Percentiles rank a stretch among this genome's conserved stretches.
These are phyloP conservation scores for Schizopygopsis malacanthus DNA, from an alignment of 2,797 vertebrate species.

Conservation along the genomic window DNA sequence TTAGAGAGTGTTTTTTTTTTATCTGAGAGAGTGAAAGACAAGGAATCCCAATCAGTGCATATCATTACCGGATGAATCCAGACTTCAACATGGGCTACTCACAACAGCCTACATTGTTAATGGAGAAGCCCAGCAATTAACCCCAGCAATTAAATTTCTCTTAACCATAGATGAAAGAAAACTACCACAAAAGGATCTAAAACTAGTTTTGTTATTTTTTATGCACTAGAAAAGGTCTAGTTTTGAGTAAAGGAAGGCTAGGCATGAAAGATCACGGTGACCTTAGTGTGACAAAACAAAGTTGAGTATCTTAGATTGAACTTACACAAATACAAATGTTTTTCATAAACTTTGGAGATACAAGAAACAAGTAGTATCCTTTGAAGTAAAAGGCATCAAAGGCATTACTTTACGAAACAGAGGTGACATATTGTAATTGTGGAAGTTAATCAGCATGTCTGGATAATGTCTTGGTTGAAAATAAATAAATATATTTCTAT, in stretches of 20 bases:
- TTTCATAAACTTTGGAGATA: constrained; percentile 14
- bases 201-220: not conserved
- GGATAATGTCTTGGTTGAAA: constrained; percentile 12
- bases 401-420: not conserved
- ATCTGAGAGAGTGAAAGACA: constrained; percentile 19
- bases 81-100: constrained; percentile 2
- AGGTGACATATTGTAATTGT: not conserved
- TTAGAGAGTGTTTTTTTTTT: constrained; percentile 28
- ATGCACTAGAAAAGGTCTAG: constrained; percentile 8
- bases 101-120: constrained; percentile 9
- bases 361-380: not conserved
- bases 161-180: constrained; percentile 26
- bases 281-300: not conserved
- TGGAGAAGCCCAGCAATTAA: constrained; percentile 17
- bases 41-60: constrained; percentile 38
- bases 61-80: constrained; percentile 22
- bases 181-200: constrained; percentile 5
- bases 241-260: not conserved
- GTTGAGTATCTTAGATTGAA: not conserved
- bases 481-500: constrained; percentile 14
- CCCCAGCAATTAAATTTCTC: not conserved
- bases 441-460: constrained; percentile 11
- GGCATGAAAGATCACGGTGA: constrained; percentile 3
- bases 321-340: not conserved
- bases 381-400: constrained; percentile 19